Base-by-base conservation (phyloP, 37 sponge, comb jelly and placozoan species). In the Halisarca cf. caerulea region DNA sequence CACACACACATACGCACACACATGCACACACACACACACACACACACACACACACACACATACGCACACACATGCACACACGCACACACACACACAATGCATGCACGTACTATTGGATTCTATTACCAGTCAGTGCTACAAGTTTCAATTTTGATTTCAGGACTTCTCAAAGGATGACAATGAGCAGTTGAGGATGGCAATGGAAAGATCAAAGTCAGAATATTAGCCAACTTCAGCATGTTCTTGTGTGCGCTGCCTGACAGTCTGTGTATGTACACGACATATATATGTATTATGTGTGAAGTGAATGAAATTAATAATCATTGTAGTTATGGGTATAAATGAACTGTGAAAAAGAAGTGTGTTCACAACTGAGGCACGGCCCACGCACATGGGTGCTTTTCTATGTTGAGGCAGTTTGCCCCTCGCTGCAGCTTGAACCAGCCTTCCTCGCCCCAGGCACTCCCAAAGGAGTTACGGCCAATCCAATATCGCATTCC, bases 361-460 rank as follows among this genome's bases (percentile, higher is more conserved):
- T 11, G 57, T 55, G 17, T 11, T 62, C 64, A 62, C 6, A 62
- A 7, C 15, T 62, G 6, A 0, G 92, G 92, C 23, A 88, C 84
- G 11, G 92, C 92, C 92, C 92, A 92, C 0, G 89, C 89, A 86
- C 92, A 92, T 5, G 80, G 58, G 40, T 88, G 86, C 25, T 55
- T 61, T 74, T 92, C 92, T 55, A 92, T 88, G 78, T 92, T 64
- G 23, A 92, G 83, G 40, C 81, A 66, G 61, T 92, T 92, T 17
- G 71, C 79, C 23, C 94, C 94, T 70, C 94, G 71, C 66, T 90
- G 60, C 25, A 94, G 83, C 42, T 70, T 81, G 60, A 94, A 94
- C 94, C 94, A 94, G 5, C 94, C 94, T 44, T 28, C 80, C 83
- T 88, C 91, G 8, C 94, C 94, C 94, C 94, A 94, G 0, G 83